Base-by-base conservation (phyloP, 2,113 vertebrate genomes). In the Nymphicus hollandicus region DNA sequence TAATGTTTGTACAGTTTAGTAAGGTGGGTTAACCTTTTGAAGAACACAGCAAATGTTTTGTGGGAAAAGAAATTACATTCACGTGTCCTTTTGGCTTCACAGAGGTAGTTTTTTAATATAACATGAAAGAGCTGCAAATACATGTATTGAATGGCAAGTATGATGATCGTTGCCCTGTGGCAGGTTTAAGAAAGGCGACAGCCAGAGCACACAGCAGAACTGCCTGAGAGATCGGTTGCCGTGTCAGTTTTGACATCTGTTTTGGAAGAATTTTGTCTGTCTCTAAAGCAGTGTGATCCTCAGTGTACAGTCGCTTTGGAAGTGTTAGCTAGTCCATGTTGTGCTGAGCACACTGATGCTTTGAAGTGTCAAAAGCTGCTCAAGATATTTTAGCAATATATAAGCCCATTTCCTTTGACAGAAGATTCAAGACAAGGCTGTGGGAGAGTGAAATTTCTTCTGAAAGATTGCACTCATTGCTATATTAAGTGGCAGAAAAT, bases 1-100 rank as follows among this genome's bases (percentile, higher is more conserved):
- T 86, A 84, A 95, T 95, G 86, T 97, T 97, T 97, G 76, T 93
- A 91, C 88, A 93, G 95, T 89, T 96, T 88, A 66, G 81, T 41
- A 94, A 91, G 35, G 56, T 1, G 1, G 41, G 72, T 77, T 89
- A 95, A 96, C 90, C 83, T 97, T 94, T 94, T 0, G 0, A 74
- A 88, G 82, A 95, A 88, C 43, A 33, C 35, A 91, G 82, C 5
- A 77, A 94, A 73, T 27, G 64, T 50, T 93, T 86, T 63, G 37
- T 61, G 82, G 76, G 71, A 81, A 83, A 93, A 86, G 35, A 83
- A 91, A 95, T 86, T 88, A 65, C 64, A 85, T 74, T 89, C 60
- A 55, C 5, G 3, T 35, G 53, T 88, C 79, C 74, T 88, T 74
- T 84, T 76, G 73, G n/a, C 76, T 93, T 76, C 0, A 0, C 35